Percentiles rank a stretch among this genome's conserved stretches.
phyloP scores from a whole-genome alignment of 2,888 invertebrate species.

The Drosophila kuntzei region DNA sequence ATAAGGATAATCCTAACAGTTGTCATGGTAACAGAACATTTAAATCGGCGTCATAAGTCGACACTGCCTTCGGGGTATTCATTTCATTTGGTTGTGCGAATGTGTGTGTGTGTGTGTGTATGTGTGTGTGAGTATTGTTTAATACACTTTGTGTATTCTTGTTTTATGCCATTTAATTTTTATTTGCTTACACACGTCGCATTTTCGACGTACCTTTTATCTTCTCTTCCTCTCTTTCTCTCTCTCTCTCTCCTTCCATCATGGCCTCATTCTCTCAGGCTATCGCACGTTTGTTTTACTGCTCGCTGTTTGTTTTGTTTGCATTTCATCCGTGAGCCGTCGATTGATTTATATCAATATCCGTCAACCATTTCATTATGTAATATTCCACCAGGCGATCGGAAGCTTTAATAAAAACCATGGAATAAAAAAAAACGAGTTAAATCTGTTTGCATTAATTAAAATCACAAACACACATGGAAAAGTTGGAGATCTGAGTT shows the following conservation, averaged over 20 bases:
- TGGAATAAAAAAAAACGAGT: constrained; percentile 49
- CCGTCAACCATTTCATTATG: constrained; percentile 76
- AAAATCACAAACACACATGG: constrained; percentile 54
- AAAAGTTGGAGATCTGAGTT: neutral
- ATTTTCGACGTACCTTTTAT: neutral
- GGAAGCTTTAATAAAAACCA: constrained; percentile 33
- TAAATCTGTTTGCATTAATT: constrained; percentile 80
- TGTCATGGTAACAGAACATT: constrained; percentile 36
- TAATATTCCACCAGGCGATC: constrained; percentile 56
- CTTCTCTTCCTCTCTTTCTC: neutral
- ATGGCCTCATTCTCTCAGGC: neutral
- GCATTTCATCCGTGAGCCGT: constrained; percentile 36
- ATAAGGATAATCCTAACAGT: constrained; percentile 14
- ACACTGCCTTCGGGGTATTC: constrained; percentile 12
- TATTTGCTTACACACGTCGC: constrained; percentile 58
- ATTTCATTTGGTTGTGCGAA: constrained; percentile 28
- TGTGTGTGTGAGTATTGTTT: constrained; percentile 2
- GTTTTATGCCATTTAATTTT: constrained; percentile 69
- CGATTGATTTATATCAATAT: constrained; percentile 80
- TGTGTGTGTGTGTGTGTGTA: neutral
- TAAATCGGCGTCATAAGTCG: constrained; percentile 32
- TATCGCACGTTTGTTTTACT: constrained; percentile 8
- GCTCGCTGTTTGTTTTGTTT: constrained; percentile 54
- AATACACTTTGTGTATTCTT: constrained; percentile 26
- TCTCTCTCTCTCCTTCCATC: neutral